Percentiles rank a stretch among this genome's conserved stretches.
Conservation (phyloP, 2,113 vertebrate species). For the Clarias magur region DNA sequence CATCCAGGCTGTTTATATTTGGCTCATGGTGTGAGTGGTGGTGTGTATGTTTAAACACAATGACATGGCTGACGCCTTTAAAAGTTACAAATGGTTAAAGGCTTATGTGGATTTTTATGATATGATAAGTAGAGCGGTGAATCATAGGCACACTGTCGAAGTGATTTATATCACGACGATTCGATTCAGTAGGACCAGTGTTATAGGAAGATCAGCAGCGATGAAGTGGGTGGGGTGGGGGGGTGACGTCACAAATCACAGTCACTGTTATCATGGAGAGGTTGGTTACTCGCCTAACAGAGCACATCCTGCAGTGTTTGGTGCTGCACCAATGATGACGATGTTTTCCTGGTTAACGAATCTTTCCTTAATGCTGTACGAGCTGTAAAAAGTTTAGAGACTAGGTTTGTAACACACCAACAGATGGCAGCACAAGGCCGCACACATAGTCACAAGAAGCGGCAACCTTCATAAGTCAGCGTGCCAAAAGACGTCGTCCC, state of each 20-base stretch:
- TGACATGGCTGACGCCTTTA: not conserved
- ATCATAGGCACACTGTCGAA: too few relatives aligned
- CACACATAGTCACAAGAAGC: too few relatives aligned
- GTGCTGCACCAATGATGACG: not conserved
- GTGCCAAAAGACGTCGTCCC: too few relatives aligned
- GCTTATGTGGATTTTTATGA: not conserved
- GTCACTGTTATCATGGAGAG: not conserved
- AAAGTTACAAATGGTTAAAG: not conserved
- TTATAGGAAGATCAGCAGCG: not conserved
- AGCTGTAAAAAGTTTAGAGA: too few relatives aligned
- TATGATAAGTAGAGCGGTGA: not conserved
- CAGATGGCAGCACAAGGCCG: too few relatives aligned
- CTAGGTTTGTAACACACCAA: too few relatives aligned
- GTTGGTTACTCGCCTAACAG: not conserved
- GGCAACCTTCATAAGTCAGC: too few relatives aligned
- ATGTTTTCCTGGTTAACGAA: too few relatives aligned
- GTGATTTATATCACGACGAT: too few relatives aligned
- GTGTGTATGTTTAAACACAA: slow-evolving; percentile 22
- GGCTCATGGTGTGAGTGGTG: not conserved
- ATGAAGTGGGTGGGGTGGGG: not conserved
- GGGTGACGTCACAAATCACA: not conserved
- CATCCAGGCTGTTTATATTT: slow-evolving; percentile 36
- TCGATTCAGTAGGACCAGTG: too few relatives aligned
- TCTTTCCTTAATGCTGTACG: too few relatives aligned
- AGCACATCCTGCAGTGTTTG: not conserved